Evolutionary conservation across 2,113 vertebrate genomes (phyloP), one percentile per base, ranked within the genome.

Genomic region (Delphinus delphis): DNA sequence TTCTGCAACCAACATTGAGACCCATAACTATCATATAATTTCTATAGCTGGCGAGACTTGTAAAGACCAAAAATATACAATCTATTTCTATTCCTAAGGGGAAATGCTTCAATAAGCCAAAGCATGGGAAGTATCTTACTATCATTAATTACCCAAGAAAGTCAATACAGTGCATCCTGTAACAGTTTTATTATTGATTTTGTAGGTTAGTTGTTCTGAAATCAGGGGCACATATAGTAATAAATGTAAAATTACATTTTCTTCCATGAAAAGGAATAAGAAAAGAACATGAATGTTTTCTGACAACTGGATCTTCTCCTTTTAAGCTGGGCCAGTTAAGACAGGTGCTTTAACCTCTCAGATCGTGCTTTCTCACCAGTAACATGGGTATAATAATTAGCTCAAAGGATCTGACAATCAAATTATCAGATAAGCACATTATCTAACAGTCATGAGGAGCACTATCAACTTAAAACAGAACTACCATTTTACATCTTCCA

Each of bases 251-350:
- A 67, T 81, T 80, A 26, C 9, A 60, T 47, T 73, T 81, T 87
- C 33, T 41, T 87, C 38, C 81, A 97, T 25, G 26, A 95, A 95
- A 96, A 94, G 21, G 44, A 67, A 2, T 67, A 90, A 74, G 41
- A 92, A 76, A 82, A 68, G 3, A 90, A 58, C 36, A 36, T 33
- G 25, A 83, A 41, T 73, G 2, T 81, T 85, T 93, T 81, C 65
- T 80, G 18, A 65, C 13, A 86, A 85, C 7, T 74, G 18, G 2
- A 93, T 20, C 11, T 73, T 53, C 55, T 67, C 47, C 31, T 79
- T 84, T 79, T 74, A 65, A 90, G 36, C 36, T 67, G 20, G 89
- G 65, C 47, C 17, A 26, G 9, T 55, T 70, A 25, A 85, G 58
- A 96, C 80, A 90, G 25, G 53, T 85, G 20, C 20, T 76, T 90